Evolutionary conservation across 2,113 vertebrate species (phyloP).

Genomic region (Sinocyclocheilus anophthalmus): DNA sequence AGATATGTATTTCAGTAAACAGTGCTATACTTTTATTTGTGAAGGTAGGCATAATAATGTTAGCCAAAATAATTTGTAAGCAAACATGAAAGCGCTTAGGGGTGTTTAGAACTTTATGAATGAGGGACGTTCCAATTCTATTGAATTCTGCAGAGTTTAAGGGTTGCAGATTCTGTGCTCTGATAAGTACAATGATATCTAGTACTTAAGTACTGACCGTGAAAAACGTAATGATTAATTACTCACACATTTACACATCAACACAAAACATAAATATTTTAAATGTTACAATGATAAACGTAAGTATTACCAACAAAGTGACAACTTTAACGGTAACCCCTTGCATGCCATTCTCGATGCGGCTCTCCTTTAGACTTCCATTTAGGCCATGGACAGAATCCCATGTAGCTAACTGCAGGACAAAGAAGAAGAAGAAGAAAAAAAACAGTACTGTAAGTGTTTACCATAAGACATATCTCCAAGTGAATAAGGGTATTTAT

Average conservation of each 20-base stretch:
- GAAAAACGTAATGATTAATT: background rate
- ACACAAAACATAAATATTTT: background rate
- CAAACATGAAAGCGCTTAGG: background rate
- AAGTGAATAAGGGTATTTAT: background rate
- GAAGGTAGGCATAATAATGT: background rate
- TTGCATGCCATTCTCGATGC: slow-evolving; percentile 91
- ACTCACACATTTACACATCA: background rate
- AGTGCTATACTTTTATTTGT: background rate
- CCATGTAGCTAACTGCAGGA: slow-evolving; percentile 89
- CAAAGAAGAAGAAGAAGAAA: background rate
- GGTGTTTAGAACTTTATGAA: background rate
- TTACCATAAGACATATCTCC: background rate
- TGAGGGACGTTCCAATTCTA: background rate
- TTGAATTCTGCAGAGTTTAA: background rate
- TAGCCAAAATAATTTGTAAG: background rate
- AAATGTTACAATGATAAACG: background rate
- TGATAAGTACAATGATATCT: background rate
- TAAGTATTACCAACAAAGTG: slow-evolving; percentile 89
- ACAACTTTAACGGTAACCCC: slow-evolving; percentile 95
- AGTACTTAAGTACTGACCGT: background rate
- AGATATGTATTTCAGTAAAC: background rate
- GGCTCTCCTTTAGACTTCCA: slow-evolving; percentile 93
- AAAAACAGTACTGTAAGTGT: background rate
- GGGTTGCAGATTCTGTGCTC: background rate
- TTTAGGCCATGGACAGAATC: slow-evolving; percentile 91